These are phyloP conservation scores for Nothoprocta perdicaria DNA, from an alignment of 2,113 vertebrate species.

Conservation along the genomic window DNA sequence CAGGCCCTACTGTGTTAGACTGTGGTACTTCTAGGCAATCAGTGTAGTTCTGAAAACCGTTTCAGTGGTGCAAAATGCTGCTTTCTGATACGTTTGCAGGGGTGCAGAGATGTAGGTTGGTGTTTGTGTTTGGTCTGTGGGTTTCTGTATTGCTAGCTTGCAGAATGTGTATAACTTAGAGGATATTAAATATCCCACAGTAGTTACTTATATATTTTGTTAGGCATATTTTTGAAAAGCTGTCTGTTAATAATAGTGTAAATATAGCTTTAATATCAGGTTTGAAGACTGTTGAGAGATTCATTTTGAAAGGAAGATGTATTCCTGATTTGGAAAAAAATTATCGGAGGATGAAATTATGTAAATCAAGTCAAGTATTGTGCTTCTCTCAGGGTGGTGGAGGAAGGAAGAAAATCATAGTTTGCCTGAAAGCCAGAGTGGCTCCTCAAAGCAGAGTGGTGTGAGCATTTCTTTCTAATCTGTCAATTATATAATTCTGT, in stretches of 20 bases:
- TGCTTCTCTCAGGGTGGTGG: not conserved
- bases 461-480: not conserved
- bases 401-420: not conserved
- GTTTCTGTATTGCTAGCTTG: not conserved
- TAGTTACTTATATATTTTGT: not conserved
- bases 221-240: not conserved
- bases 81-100: not conserved
- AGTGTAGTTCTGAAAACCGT: not conserved
- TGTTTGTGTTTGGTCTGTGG: not conserved
- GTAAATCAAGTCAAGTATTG: not conserved
- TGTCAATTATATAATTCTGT: not conserved
- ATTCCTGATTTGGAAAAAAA: not conserved
- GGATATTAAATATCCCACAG: not conserved
- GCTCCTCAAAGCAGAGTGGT: not conserved
- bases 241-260: not conserved
- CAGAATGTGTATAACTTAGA: not conserved
- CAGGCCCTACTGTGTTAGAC: not conserved
- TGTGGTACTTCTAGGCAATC: not conserved
- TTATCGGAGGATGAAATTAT: not conserved
- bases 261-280: not conserved
- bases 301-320: not conserved
- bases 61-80: not conserved
- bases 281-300: not conserved
- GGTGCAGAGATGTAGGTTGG: not conserved
- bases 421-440: not conserved